Percentiles rank a stretch among this genome's conserved stretches.
Conservation (phyloP, 2,888 invertebrate genomes). For the Argyresthia goedartella region DNA sequence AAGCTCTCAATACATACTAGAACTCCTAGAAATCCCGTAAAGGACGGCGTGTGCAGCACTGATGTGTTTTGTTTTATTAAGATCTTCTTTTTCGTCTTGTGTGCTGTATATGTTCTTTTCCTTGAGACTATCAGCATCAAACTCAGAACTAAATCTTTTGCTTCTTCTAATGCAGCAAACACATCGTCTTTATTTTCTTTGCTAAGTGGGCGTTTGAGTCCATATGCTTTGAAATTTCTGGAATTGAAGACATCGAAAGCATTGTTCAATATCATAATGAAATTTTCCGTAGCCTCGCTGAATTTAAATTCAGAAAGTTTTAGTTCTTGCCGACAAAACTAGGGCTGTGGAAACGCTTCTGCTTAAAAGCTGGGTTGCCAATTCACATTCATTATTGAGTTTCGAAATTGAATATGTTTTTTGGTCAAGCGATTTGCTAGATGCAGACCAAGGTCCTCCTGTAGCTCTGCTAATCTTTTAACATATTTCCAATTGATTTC, state of each 20-base stretch:
- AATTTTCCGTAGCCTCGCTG: constrained; percentile 7
- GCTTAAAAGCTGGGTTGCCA: background rate
- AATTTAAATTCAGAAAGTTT: constrained; percentile 7
- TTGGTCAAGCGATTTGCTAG: constrained; percentile 3
- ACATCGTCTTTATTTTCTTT: background rate
- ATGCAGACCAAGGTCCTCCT: constrained; percentile 11
- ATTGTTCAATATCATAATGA: constrained; percentile 11
- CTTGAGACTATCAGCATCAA: background rate
- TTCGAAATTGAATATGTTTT: background rate
- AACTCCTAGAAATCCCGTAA: constrained; percentile 11
- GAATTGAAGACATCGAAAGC: constrained; percentile 14
- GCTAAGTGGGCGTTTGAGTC: constrained; percentile 7
- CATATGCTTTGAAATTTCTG: constrained; percentile 4
- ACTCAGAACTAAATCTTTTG: constrained; percentile 1
- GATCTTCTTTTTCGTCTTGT: background rate
- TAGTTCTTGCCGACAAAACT: constrained; percentile 7
- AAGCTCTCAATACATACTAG: constrained; percentile 12
- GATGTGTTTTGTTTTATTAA: background rate
- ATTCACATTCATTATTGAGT: constrained; percentile 3
- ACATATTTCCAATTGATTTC: constrained; percentile 13
- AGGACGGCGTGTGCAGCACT: background rate
- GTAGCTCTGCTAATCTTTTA: constrained; percentile 12
- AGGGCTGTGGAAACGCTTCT: constrained; percentile 3
- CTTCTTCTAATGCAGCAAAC: constrained; percentile 1
- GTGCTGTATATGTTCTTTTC: background rate